Evolutionary conservation across 2,888 invertebrate species (phyloP), one percentile per base, ranked within the genome.

Genomic region (Steinernema hermaphroditum): DNA sequence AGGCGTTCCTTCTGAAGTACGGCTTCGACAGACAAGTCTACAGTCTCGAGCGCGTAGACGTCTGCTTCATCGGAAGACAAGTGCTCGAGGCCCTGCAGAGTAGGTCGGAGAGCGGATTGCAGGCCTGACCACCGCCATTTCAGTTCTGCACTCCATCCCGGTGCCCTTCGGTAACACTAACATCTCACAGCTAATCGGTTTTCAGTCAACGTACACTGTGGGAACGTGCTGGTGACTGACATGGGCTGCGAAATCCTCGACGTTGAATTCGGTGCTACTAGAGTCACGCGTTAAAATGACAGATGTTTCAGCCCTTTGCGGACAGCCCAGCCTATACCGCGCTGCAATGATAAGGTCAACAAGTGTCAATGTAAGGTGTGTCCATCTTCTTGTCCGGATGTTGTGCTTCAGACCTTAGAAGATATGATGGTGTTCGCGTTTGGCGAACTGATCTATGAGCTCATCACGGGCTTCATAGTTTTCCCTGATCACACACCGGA

Each of bases 201-300:
- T 73, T 34, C 27, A 77, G 77, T 69, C 24, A 72, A 75, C 32
- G 50, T 79, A 34, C 77, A 79, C 43, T 77, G 78, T 34, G 77
- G 77, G 24, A 77, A 77, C 44, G 49, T 77, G n/a, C 41, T 24
- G 2, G 57, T 77, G n/a, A 72, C 72, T 9, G 78, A 75, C 19
- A 50, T 57, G 24, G 72, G 72, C 8, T 69, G 62, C 8, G 69
- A 72, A 2, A 24, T 77, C 8, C 41, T 79, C 62, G 77, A 77
- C 19, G 19, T 72, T 27, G 77, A 77, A 68, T 78, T 71, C 22
- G 70, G 74, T 74, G 24, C 4, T 24, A 12, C n/a, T n/a, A 19
- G 0, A 29, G 12, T 27, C 19, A 2, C 16, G n/a, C 6, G 22
- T 34, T 74, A 16, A 27, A n/a, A 6, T 22, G 16, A 6, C 14